Percentiles rank a stretch among this genome's conserved stretches.
Evolutionary conservation across 2,888 invertebrate genomes (phyloP).

Genomic region (Doris montereyensis): DNA sequence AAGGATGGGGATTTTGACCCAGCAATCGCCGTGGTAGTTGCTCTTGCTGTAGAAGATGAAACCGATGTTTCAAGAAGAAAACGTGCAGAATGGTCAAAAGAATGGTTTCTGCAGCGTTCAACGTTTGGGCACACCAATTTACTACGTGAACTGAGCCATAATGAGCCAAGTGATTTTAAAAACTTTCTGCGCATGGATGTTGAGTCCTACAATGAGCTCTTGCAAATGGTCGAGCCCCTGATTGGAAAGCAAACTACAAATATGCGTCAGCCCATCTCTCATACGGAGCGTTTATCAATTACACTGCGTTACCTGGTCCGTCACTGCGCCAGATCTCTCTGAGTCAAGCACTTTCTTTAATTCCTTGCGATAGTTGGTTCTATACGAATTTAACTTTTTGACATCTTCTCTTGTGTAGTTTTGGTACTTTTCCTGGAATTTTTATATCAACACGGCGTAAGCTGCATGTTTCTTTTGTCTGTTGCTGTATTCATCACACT

Average conservation of each 20-base stretch:
- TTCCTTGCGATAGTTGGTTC: not conserved
- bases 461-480: not conserved
- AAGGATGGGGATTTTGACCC: constrained; percentile 9
- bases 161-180: constrained; percentile 1
- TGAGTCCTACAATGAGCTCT: not conserved
- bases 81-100: not conserved
- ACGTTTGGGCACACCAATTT: constrained; percentile 10
- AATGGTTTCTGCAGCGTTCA: constrained; percentile 2
- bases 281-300: too few species aligned
- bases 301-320: not conserved
- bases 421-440: not conserved
- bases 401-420: constrained; percentile 2
- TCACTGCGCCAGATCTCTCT: not conserved
- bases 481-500: constrained; percentile 15
- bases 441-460: not conserved
- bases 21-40: constrained; percentile 16
- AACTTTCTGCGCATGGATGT: constrained; percentile 15
- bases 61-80: not conserved
- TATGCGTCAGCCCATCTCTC: too few species aligned
- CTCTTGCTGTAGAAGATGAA: not conserved
- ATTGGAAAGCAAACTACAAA: too few species aligned
- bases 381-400: not conserved
- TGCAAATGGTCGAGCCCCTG: too few species aligned
- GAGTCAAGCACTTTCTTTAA: constrained; percentile 9
- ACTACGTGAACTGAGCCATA: constrained; percentile 21